Base-by-base conservation (phyloP, 2,113 vertebrate species). In the Epinephelus moara region DNA sequence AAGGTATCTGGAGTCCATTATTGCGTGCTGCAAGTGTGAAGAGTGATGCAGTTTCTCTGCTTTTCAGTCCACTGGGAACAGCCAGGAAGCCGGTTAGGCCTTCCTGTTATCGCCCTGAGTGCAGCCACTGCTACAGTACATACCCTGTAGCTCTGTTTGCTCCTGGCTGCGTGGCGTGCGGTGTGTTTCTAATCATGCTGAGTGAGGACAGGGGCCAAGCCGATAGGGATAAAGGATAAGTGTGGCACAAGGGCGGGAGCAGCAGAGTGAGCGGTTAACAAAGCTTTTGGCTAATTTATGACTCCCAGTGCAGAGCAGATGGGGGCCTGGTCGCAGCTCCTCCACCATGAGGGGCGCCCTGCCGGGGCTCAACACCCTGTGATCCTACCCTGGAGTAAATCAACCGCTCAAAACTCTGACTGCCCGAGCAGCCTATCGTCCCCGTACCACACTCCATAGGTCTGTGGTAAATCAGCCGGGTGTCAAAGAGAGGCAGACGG, bases 211-310 rank as follows among this genome's bases (percentile, higher is more conserved):
- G 75, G 37, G 84, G 84, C 85, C 77, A 79, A 71, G 57, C 72
- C 56, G 63, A 30, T 75, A n/a, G 15, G 69, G 60, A 86, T 68
- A 80, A 87, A 85, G 76, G 77, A 56, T 71, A 91, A 88, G 74
- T 89, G 80, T 80, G 81, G 89, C 87, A 91, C 75, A 92, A 81
- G 85, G 84, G 63, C 70, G 85, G 59, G 53, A 85, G 71, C 47
- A 50, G 61, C 76, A 55, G 83, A 75, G 63, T 77, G 53, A 73
- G 57, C 12, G 2, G 70, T 57, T 82, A 89, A 92, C 87, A 93
- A 92, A 90, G 92, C 87, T 80, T 82, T 67, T 4, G 63, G 70
- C 70, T 81, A 88, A 92, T 94, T 91, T 94, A 94, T 88, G 84
- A 84, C 66, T 84, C 75, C 77, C 80, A 75, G 80, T 52, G 75